phyloP scores from a whole-genome alignment of 2,113 vertebrate species.

The Alligator sinensis region DNA sequence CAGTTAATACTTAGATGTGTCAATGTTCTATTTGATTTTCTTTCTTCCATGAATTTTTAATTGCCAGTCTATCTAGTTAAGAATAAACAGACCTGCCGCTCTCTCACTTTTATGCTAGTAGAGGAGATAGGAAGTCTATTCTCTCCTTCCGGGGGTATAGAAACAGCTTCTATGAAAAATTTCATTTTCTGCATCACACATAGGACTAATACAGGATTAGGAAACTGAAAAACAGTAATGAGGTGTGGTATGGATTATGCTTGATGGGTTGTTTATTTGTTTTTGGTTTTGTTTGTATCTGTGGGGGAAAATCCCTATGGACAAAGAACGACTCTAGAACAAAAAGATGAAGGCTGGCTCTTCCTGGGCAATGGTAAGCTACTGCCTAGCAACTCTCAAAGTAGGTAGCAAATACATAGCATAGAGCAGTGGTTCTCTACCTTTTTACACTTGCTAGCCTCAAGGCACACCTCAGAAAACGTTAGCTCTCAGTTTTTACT shows the following conservation, averaged over 20 bases:
- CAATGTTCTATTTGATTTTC: background rate
- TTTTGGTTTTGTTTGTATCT: background rate
- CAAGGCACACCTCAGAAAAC: background rate
- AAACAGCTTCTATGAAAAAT: background rate
- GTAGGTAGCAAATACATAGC: background rate
- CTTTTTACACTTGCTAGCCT: background rate
- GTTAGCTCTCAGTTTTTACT: background rate
- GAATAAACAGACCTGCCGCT: background rate
- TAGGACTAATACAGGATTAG: background rate
- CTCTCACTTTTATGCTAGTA: background rate
- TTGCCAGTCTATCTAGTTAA: background rate
- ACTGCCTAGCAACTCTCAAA: too few relatives aligned
- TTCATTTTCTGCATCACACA: background rate
- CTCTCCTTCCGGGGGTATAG: background rate
- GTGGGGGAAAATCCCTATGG: background rate
- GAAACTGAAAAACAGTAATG: background rate
- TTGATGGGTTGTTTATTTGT: too few relatives aligned
- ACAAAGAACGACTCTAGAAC: background rate
- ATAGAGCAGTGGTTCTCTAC: background rate
- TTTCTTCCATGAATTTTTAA: background rate
- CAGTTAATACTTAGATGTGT: background rate
- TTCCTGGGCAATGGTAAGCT: too few relatives aligned
- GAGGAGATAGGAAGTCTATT: background rate
- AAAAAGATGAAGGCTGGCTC: background rate
- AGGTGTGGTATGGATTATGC: background rate